These are phyloP conservation scores for Nannobrachium achirus DNA, from an alignment of 2,113 vertebrate species.

Conservation along the genomic window DNA sequence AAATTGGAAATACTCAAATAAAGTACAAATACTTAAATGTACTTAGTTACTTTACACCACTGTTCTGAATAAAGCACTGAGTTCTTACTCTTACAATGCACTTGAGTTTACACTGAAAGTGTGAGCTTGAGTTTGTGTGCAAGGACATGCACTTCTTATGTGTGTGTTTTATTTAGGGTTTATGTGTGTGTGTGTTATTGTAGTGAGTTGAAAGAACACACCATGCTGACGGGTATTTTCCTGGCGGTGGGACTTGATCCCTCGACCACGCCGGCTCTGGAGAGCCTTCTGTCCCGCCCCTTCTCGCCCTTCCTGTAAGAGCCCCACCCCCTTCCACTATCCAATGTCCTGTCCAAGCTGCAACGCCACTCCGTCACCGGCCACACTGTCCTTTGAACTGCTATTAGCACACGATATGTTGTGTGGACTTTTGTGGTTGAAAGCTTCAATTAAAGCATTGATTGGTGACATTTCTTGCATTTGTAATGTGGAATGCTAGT, in stretches of 20 bases:
- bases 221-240: constrained; percentile 79
- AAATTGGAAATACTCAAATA: no score
- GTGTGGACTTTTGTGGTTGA: no score
- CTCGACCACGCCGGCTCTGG: constrained; percentile 75
- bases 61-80: background rate
- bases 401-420: no score
- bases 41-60: no score
- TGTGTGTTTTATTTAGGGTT: constrained; percentile 2
- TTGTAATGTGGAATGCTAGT: no score
- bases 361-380: background rate
- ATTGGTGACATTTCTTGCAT: no score
- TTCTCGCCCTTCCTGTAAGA: constrained; percentile 67
- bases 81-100: no score
- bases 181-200: constrained; percentile 65
- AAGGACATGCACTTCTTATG: background rate
- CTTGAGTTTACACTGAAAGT: no score
- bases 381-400: no score
- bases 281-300: constrained; percentile 77
- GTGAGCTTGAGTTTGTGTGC: no score
- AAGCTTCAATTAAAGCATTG: no score
- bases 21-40: no score
- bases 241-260: constrained; percentile 81
- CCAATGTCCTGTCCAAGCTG: constrained; percentile 52
- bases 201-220: constrained; percentile 80
- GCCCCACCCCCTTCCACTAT: constrained; percentile 10